Percentiles rank a stretch among this genome's conserved stretches.
Evolutionary conservation across 2,113 vertebrate genomes (phyloP).

Genomic region (Paracanthobrama guichenoti): DNA sequence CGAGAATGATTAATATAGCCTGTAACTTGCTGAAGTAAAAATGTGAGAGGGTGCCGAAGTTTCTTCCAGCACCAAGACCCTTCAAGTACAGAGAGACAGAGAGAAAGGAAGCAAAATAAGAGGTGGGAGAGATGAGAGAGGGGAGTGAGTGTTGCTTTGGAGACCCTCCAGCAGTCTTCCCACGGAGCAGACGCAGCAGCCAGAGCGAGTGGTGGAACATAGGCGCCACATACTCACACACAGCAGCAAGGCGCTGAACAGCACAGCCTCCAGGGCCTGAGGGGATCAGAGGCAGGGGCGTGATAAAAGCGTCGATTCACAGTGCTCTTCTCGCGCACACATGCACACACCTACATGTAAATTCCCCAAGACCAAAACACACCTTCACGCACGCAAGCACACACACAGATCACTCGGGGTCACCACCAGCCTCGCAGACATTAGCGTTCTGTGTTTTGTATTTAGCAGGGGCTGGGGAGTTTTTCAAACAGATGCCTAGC

Average conservation of each 20-base stretch:
- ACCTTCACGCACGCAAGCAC: constrained; percentile 16
- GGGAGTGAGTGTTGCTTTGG: constrained; percentile 56
- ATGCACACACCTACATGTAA: constrained; percentile 39
- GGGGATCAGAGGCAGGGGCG: constrained; percentile 58
- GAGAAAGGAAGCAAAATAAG: constrained; percentile 36
- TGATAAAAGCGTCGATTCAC: constrained; percentile 58
- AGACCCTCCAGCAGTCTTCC: constrained; percentile 62
- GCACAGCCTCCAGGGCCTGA: constrained; percentile 52
- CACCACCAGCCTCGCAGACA: constrained; percentile 56
- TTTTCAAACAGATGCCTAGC: constrained; percentile 55
- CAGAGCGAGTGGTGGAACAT: constrained; percentile 43
- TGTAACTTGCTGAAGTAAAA: constrained; percentile 32
- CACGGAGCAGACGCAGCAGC: constrained; percentile 53
- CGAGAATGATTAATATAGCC: constrained; percentile 30
- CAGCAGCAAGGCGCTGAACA: constrained; percentile 36
- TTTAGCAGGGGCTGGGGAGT: constrained; percentile 51
- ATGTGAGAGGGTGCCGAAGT: constrained; percentile 46
- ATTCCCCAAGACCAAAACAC: constrained; percentile 29
- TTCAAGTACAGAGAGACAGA: constrained; percentile 44
- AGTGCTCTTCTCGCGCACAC: constrained; percentile 43
- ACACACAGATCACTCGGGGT: constrained; percentile 57
- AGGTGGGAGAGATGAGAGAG: constrained; percentile 38
- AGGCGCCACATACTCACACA: constrained; percentile 47
- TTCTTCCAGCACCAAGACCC: constrained; percentile 51
- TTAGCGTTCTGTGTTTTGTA: constrained; percentile 48